Conservation (phyloP, 1,140 invertebrate species). For the Hylaeus volcanicus region DNA sequence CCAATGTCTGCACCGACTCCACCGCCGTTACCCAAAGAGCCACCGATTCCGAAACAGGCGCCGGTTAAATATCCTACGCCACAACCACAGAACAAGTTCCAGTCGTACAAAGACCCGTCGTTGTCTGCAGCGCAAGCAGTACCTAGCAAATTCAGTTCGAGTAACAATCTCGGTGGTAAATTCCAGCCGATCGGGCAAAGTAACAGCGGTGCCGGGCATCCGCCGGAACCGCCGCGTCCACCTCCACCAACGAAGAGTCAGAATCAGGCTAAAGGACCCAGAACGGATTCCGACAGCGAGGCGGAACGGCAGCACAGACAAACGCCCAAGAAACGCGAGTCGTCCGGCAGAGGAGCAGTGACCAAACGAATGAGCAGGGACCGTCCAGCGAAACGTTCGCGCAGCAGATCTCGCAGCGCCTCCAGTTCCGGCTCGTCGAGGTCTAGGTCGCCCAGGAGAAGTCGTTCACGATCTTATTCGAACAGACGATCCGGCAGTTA, state of each 20-base stretch:
- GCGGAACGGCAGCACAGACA: constrained; percentile 68
- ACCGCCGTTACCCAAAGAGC: constrained; percentile 77
- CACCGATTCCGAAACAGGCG: constrained; percentile 76
- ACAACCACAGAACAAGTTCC: constrained; percentile 75
- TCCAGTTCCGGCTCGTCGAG: constrained; percentile 80
- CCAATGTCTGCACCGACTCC: constrained; percentile 76
- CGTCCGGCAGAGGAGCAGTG: constrained; percentile 47
- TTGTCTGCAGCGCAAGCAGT: constrained; percentile 61
- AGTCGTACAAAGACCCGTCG: constrained; percentile 71
- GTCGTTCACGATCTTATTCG: constrained; percentile 79
- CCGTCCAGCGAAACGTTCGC: constrained; percentile 77
- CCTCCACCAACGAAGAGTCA: constrained; percentile 63
- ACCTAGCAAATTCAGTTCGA: constrained; percentile 71
- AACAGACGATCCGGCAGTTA: constrained; percentile 81
- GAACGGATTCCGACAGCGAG: constrained; percentile 78
- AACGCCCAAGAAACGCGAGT: constrained; percentile 70
- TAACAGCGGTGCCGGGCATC: constrained; percentile 59
- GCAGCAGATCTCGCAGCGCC: constrained; percentile 81
- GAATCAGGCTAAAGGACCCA: constrained; percentile 73
- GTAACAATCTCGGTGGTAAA: constrained; percentile 72
- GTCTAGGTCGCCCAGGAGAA: constrained; percentile 80
- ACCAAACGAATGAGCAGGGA: constrained; percentile 68
- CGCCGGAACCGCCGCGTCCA: constrained; percentile 70
- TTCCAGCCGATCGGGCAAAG: constrained; percentile 78
- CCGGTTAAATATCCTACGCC: constrained; percentile 77